Base-by-base conservation (phyloP, 2,113 vertebrate species). In the Serilophus lunatus region DNA sequence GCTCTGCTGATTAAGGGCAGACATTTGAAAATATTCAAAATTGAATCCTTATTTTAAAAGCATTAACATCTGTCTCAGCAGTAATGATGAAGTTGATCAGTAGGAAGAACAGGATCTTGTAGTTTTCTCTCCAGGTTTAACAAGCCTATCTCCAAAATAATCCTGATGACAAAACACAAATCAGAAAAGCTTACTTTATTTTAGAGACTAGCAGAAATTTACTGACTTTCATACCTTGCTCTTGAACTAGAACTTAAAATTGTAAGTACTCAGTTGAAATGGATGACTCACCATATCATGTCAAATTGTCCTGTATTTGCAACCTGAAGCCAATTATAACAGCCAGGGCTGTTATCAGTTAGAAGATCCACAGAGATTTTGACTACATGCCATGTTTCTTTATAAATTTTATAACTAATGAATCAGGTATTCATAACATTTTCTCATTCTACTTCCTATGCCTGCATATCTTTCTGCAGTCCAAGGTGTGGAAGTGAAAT, bases 21-120 rank as follows among this genome's bases (percentile, higher is more conserved):
- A 57, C 3, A 28, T 33, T 50, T 78, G 33, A 40, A 20, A 88
- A 7, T 23, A 13, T 69, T 71, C 70, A 61, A 88, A 90, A 90
- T 60, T 64, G n/a, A 65, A 35, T 33, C 2, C 12, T 70, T 60
- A 18, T 65, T 93, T 64, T 77, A 57, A 66, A 88, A 83, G 3
- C 0, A 0, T 31, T 18, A 78, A 66, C 2, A 20, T 57, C 47
- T 45, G 2, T 53, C 7, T 56, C 33, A 85, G 35, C 24, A 87
- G 10, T 18, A 63, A 13, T 18, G 29, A 76, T 9, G 9, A 61
- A 5, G 5, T 18, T 50, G 24, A 23, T 35, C 33, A 63, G 7
- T 11, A 72, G 23, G 24, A 81, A 66, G 53, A 68, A 47, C 4
- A 17, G 9, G 45, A 7, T 9, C 47, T 28, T 60, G 9, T 13